Conservation (phyloP, 2,888 invertebrate species). For the Leucophenga montana region DNA sequence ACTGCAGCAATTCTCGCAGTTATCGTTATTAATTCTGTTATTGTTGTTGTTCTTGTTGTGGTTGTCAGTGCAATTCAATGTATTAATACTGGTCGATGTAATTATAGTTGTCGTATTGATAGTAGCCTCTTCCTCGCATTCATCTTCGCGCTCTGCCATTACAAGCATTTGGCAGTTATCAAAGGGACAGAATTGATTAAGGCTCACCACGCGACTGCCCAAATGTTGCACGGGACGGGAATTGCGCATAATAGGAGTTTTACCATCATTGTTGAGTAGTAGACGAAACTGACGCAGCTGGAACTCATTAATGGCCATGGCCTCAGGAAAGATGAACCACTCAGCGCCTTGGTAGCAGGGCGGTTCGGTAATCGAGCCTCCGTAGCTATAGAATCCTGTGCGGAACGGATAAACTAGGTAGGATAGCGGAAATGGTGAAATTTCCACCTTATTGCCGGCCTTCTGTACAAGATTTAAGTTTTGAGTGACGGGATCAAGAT, state of each 20-base stretch:
- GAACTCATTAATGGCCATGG: conserved; percentile 75
- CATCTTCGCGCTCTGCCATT: conserved; percentile 46
- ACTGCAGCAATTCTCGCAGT: conserved; percentile 31
- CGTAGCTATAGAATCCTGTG: conserved; percentile 76
- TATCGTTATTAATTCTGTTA: conserved; percentile 27
- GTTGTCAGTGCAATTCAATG: conserved; percentile 45
- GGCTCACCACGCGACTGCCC: conserved; percentile 59
- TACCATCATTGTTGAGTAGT: conserved; percentile 62
- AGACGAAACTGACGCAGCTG: conserved; percentile 73
- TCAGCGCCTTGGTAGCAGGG: conserved; percentile 77
- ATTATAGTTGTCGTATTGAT: conserved; percentile 56
- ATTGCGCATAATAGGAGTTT: conserved; percentile 66
- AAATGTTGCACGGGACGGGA: conserved; percentile 70
- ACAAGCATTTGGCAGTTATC: conserved; percentile 47
- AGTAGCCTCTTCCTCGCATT: conserved; percentile 55
- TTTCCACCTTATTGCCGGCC: conserved; percentile 71
- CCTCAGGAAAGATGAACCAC: conserved; percentile 78
- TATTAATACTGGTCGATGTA: conserved; percentile 43
- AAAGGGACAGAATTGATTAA: conserved; percentile 67
- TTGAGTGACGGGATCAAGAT: conserved; percentile 75
- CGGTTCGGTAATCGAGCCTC: conserved; percentile 76
- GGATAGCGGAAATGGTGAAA: conserved; percentile 76
- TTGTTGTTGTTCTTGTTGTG: conserved; percentile 2
- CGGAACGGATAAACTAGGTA: conserved; percentile 75
- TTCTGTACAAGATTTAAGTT: conserved; percentile 73